Percentiles rank a stretch among this genome's conserved stretches.
Evolutionary conservation across 2,797 vertebrate genomes (phyloP).

Genomic region (Heterohyrax brucei): DNA sequence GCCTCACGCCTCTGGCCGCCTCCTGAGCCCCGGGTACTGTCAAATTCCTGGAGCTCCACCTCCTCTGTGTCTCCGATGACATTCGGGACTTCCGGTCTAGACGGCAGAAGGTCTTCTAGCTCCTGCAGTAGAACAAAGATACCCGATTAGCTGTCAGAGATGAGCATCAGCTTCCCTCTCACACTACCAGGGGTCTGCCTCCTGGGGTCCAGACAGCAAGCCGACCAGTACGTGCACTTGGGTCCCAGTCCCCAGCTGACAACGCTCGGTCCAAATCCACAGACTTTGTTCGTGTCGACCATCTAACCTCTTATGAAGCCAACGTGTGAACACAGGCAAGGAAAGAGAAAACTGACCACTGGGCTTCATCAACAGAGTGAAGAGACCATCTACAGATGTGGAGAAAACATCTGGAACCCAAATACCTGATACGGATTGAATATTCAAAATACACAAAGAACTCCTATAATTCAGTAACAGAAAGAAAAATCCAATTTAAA

Average conservation of each 20-base stretch:
- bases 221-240: background rate
- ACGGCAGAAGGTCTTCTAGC: slow-evolving; percentile 98
- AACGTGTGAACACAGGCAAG: background rate
- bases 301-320: background rate
- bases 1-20: slow-evolving; percentile 97
- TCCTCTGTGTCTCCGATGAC: slow-evolving; percentile 97
- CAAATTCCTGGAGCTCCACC: slow-evolving; percentile 98
- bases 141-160: background rate
- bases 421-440: too few relatives aligned
- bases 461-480: too few relatives aligned
- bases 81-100: slow-evolving; percentile 95
- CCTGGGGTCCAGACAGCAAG: background rate
- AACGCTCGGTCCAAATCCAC: background rate
- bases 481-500: too few relatives aligned
- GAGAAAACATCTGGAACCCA: too few relatives aligned
- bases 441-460: too few relatives aligned
- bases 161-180: background rate
- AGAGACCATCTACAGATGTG: too few relatives aligned
- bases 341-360: too few relatives aligned
- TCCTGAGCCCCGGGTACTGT: slow-evolving; percentile 95
- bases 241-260: background rate
- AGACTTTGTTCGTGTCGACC: background rate
- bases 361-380: too few relatives aligned
- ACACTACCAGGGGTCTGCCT: background rate
- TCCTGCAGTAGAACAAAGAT: slow-evolving; percentile 91